Percentiles rank a stretch among this genome's conserved stretches.
phyloP scores from a whole-genome alignment of 2,113 vertebrate genomes.

The Phycodurus eques region DNA sequence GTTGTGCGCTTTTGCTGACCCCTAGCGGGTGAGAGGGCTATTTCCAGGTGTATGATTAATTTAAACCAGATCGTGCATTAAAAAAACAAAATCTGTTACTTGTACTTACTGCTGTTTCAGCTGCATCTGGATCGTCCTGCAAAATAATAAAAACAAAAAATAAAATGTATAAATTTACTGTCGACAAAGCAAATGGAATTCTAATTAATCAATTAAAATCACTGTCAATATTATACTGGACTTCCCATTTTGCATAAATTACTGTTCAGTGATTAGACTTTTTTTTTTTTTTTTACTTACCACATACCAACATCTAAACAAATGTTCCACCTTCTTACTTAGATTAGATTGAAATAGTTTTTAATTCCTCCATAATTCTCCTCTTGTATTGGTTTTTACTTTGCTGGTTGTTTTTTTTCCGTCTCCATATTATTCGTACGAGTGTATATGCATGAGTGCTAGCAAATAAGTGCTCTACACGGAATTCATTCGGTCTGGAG shows the following conservation, averaged over 20 bases:
- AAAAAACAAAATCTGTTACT: not conserved
- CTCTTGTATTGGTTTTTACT: no score
- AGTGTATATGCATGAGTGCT: not conserved
- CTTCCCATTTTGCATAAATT: no score
- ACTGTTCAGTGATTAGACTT: no score
- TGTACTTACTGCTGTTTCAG: conserved; percentile 58
- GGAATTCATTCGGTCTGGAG: no score
- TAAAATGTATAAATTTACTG: not conserved
- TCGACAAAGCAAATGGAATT: not conserved
- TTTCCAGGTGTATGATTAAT: not conserved
- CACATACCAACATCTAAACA: no score
- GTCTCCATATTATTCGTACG: not conserved
- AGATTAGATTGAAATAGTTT: no score
- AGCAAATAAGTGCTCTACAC: not conserved
- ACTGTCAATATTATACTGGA: not conserved
- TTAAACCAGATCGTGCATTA: not conserved
- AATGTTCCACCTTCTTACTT: no score
- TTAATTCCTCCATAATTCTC: no score
- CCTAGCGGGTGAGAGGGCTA: conserved; percentile 38
- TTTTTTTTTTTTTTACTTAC: no score
- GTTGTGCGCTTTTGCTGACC: conserved; percentile 39
- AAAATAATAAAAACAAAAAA: not conserved
- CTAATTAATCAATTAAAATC: not conserved
- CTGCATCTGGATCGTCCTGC: conserved; percentile 48
- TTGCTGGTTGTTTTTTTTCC: no score